phyloP scores from a whole-genome alignment of 2,113 vertebrate species.

The Eolophus roseicapilla region DNA sequence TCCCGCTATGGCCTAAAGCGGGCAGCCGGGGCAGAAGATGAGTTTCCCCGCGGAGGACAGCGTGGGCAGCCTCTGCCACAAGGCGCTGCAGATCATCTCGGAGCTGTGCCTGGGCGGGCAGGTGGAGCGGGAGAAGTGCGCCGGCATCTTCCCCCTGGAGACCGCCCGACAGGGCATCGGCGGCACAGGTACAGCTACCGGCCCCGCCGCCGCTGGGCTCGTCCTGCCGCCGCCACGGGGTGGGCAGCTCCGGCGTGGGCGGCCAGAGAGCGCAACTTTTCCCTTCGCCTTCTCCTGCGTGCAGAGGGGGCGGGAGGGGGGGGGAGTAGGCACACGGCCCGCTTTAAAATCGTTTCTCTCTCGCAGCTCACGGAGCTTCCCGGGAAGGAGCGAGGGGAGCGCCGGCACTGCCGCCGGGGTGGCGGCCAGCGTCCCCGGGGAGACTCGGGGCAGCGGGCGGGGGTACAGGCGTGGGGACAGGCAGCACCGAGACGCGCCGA shows the following conservation, averaged over 20 bases:
- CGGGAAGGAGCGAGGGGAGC: not conserved
- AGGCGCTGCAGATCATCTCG: constrained; percentile 92
- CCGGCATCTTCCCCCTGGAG: constrained; percentile 87
- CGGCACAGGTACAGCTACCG: constrained; percentile 81
- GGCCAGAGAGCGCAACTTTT: constrained; percentile 40
- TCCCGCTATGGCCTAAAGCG: constrained; percentile 81
- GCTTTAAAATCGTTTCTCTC: too few relatives aligned
- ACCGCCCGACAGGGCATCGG: constrained; percentile 83
- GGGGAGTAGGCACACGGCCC: too few relatives aligned
- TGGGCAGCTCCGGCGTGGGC: constrained; percentile 43
- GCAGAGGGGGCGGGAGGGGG: too few relatives aligned
- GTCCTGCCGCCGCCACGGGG: not conserved
- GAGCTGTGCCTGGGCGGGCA: constrained; percentile 92
- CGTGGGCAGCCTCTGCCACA: constrained; percentile 90
- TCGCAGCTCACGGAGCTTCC: not conserved
- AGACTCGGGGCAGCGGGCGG: not conserved
- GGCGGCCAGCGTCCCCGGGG: not conserved
- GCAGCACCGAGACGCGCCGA: too few relatives aligned
- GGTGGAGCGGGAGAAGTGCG: constrained; percentile 91
- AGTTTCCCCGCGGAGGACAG: constrained; percentile 86
- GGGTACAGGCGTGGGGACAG: not conserved
- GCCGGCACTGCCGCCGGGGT: not conserved
- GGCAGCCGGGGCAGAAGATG: constrained; percentile 66
- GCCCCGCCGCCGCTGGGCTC: not conserved
- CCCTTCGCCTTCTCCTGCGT: not conserved